A percentile compares a stretch with the other conserved stretches of the same genome.
phyloP scores from a whole-genome alignment of 64 coral and sea anemone species.

The Dendronephthya gigantea region DNA sequence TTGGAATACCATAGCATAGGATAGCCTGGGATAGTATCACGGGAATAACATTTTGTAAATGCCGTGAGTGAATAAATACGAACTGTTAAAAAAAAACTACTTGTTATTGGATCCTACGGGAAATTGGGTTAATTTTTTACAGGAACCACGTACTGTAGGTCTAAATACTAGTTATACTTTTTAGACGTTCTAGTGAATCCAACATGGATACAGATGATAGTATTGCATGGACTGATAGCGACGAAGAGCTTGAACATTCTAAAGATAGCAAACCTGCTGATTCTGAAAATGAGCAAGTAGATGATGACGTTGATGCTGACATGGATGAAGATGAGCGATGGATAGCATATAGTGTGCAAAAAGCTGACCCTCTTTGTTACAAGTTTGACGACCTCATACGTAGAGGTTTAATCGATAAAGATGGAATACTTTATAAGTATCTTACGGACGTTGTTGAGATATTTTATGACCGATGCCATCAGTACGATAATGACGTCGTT shows the following conservation, averaged over 20 bases:
- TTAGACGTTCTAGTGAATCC: neutral
- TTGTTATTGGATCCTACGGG: neutral
- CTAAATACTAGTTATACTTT: slow-evolving; percentile 6
- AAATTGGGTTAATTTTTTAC: neutral
- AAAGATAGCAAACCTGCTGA: slow-evolving; percentile 8
- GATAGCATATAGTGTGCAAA: slow-evolving; percentile 27
- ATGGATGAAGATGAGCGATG: slow-evolving; percentile 18
- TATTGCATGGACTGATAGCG: slow-evolving; percentile 5
- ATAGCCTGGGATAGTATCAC: too few species aligned
- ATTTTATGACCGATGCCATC: slow-evolving; percentile 24
- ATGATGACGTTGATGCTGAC: neutral
- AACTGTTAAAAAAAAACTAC: neutral
- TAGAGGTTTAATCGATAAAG: slow-evolving; percentile 27
- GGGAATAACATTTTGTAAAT: too few species aligned
- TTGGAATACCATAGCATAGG: too few species aligned
- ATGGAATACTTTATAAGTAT: slow-evolving; percentile 34
- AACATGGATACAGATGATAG: slow-evolving; percentile 15
- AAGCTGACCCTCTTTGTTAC: slow-evolving; percentile 32
- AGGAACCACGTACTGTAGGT: neutral
- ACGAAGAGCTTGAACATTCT: slow-evolving; percentile 7
- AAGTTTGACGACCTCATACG: slow-evolving; percentile 34
- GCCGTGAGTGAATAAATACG: neutral
- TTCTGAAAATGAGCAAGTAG: slow-evolving; percentile 8
- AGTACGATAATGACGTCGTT: slow-evolving; percentile 26
- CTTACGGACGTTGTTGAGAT: slow-evolving; percentile 31